Evolutionary conservation across 2,113 vertebrate genomes (phyloP).

Genomic region (Urocolius indicus): DNA sequence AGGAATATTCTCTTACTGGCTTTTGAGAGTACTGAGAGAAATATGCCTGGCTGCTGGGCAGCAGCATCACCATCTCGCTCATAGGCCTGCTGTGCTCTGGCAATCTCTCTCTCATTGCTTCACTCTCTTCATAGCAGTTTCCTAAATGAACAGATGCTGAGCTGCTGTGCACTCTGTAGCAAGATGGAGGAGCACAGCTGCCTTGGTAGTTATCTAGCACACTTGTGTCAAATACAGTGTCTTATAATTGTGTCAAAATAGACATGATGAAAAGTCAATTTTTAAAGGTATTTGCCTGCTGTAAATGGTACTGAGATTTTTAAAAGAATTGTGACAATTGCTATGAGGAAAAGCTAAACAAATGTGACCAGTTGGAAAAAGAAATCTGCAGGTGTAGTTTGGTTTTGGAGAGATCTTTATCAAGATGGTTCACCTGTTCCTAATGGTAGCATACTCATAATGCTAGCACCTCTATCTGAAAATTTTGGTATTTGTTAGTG

Average conservation of each 20-base stretch:
- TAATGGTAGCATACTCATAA: not conserved
- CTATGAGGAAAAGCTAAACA: not conserved
- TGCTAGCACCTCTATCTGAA: not conserved
- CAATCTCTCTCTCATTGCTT: fast-evolving
- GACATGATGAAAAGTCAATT: fast-evolving
- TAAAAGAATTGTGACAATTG: not conserved
- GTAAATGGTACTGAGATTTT: not conserved
- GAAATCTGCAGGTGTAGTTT: not conserved
- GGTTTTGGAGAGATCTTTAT: not conserved
- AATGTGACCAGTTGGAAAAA: not conserved
- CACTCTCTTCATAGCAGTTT: fast-evolving
- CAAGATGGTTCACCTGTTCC: not conserved
- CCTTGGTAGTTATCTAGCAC: not conserved
- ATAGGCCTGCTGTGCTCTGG: not conserved
- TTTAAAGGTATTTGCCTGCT: not conserved
- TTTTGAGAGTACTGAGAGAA: not conserved
- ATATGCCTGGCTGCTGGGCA: not conserved
- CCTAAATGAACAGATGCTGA: not conserved
- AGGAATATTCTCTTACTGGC: not conserved
- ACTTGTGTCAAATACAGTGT: not conserved
- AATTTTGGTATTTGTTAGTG: not conserved
- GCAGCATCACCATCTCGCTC: fast-evolving
- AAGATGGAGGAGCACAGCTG: not conserved
- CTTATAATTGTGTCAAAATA: not conserved
- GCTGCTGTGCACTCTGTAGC: not conserved